These are phyloP conservation scores for rabbit (Oryctolagus cuniculus) DNA, from an alignment of 2,113 vertebrate species.

Conservation along the genomic window mOryCun1.1 NC_091443.1:9024001-9024500, in stretches of 20 bases:
- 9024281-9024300: not conserved
- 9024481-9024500: slow-evolving; percentile 7
- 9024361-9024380: not conserved
- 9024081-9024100: not conserved
- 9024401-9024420: not conserved
- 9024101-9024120: too few species aligned
- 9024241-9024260: not conserved
- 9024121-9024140: not conserved
- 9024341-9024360: accelerated
- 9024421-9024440: not conserved
- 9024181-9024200: not conserved
- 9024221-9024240: not conserved
- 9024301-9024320: not conserved
- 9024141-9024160: too few species aligned
- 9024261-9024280: not conserved
- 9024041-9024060: too few species aligned
- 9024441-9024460: not conserved
- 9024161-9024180: not conserved
- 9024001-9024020: not conserved
- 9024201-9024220: not conserved
- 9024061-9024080: not conserved
- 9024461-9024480: not conserved
- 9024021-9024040: not conserved
- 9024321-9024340: not conserved
- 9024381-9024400: not conserved